Percentiles rank a stretch among this genome's conserved stretches.
Evolutionary conservation across 2,797 vertebrate genomes (phyloP).

Genomic region (Ambastaia sidthimunki): DNA sequence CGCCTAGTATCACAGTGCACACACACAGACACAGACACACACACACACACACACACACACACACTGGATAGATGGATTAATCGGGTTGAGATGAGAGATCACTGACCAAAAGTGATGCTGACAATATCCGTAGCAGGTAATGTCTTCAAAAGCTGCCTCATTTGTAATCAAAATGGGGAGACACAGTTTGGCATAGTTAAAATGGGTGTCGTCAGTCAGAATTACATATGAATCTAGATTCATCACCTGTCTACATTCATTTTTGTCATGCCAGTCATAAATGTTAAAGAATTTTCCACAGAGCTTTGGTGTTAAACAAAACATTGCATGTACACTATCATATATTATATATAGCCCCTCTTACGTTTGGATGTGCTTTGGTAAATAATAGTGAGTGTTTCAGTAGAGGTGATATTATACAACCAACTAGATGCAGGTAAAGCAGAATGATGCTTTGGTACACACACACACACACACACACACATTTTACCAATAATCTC

Average conservation of each 20-base stretch:
- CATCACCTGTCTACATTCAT: background rate
- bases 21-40: constrained; percentile 15
- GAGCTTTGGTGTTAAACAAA: background rate
- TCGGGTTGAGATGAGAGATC: background rate
- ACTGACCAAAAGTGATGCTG: background rate
- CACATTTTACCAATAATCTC: constrained; percentile 83
- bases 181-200: background rate
- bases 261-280: background rate
- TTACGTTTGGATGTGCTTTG: background rate
- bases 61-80: constrained; percentile 1
- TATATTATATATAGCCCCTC: background rate
- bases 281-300: constrained; percentile 15
- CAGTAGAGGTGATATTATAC: constrained; percentile 29
- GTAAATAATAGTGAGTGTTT: constrained; percentile 11
- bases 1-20: background rate
- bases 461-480: constrained; percentile 64
- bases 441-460: constrained; percentile 10
- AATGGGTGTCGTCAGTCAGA: background rate
- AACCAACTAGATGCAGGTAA: constrained; percentile 35
- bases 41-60: constrained; percentile 32
- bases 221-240: background rate
- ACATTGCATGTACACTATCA: background rate
- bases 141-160: background rate
- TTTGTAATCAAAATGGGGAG: background rate
- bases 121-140: background rate